Evolutionary conservation across 2,888 invertebrate genomes (phyloP), one percentile per base, ranked within the genome.

Genomic region (Nomada fucata): DNA sequence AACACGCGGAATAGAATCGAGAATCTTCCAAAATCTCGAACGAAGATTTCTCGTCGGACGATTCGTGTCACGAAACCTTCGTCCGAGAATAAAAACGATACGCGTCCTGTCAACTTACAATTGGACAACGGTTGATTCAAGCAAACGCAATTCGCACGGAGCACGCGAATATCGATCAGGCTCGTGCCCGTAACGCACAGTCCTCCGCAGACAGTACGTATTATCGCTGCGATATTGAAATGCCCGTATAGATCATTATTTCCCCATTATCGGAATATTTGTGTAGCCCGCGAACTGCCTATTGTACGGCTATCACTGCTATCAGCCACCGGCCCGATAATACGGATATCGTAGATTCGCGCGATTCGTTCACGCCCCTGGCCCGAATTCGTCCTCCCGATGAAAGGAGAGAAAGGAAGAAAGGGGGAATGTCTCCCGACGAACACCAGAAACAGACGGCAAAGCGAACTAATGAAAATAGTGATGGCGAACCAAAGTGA

Each of bases 331-430:
- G 42, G 57, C 65, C 57, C 59, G 61, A 50, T 52, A 68, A 68
- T 79, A 72, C 79, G 63, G 57, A 68, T 64, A 73, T 79, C 79
- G 69, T 60, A 20, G 78, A 70, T 64, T 61, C 74, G 18, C 42
- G 69, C 26, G n/a, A 65, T 67, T 69, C 59, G 67, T 50, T 67
- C 42, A 15, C 42, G 18, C 26, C 10, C 50, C 18, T 18, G 59
- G 5, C 23, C 57, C 7, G 23, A 52, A 64, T 63, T 50, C 61
- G 57, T 55, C 61, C 13, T 5, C n/a, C 53, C 42, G 9, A 18
- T 4, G 36, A 26, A 26, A 10, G 36, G 7, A 36, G 36, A 36
- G 1, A 7, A 36, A 7, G 5, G 5, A 36, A 36, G 36, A 36
- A 36, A 0, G 36, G 7, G 36, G 5, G 20, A 52, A 77, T 53